Evolutionary conservation across 1,140 invertebrate species (phyloP).

Genomic region (Drosophila bipectinata): DNA sequence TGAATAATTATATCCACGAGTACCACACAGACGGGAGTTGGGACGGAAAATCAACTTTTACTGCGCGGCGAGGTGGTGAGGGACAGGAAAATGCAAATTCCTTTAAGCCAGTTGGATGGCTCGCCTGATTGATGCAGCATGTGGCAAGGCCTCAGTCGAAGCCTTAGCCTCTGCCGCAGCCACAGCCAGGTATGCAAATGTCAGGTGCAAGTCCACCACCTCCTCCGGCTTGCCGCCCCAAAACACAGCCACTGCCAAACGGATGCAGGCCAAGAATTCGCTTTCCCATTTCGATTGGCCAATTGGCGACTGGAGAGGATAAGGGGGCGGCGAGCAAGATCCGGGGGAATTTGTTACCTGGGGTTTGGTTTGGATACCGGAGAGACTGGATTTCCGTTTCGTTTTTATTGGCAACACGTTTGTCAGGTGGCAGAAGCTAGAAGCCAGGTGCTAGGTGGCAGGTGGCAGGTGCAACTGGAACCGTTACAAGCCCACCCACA

Average conservation of each 20-base stretch:
- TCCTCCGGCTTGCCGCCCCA: background rate
- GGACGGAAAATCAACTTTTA: constrained; percentile 40
- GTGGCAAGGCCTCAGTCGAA: constrained; percentile 25
- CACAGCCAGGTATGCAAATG: constrained; percentile 47
- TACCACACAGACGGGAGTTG: background rate
- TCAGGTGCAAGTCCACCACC: constrained; percentile 7
- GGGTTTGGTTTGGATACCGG: background rate
- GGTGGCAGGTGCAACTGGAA: constrained; percentile 17
- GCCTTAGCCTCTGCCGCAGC: constrained; percentile 6
- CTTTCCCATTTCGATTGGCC: constrained; percentile 62
- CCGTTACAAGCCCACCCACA: constrained; percentile 46
- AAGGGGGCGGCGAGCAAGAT: background rate
- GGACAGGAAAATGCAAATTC: constrained; percentile 39
- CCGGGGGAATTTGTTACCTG: background rate
- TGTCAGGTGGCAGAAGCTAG: constrained; percentile 18
- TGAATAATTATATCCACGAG: constrained; percentile 25
- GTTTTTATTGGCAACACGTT: constrained; percentile 78
- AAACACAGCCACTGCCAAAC: constrained; percentile 37
- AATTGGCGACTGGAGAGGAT: constrained; percentile 3
- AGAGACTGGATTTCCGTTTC: constrained; percentile 60
- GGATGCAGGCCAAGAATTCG: constrained; percentile 66
- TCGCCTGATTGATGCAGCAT: constrained; percentile 23
- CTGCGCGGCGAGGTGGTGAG: constrained; percentile 7
- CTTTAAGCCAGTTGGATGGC: background rate
- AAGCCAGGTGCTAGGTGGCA: background rate